phyloP scores from a whole-genome alignment of 35 echinoderm and acorn worm genomes.

The Nesometra sesokonis region DNA sequence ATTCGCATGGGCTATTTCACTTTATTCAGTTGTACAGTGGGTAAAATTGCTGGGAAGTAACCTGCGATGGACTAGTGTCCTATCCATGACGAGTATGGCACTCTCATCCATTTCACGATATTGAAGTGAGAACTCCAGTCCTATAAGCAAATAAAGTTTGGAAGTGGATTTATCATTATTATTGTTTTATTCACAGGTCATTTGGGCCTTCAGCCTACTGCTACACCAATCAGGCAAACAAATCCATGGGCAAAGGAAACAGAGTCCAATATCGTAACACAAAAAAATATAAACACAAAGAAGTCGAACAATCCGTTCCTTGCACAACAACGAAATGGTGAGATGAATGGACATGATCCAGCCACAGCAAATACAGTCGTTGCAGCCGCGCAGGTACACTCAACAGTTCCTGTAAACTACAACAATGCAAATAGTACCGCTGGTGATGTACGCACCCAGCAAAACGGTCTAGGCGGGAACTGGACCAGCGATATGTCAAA shows the following conservation, averaged over 20 bases:
- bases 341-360: background rate
- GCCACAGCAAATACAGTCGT: background rate
- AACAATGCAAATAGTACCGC: slow-evolving; percentile 62
- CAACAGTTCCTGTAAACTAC: slow-evolving; percentile 17
- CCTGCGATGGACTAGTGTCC: too few relatives aligned
- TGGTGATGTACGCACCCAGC: background rate
- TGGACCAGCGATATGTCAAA: slow-evolving; percentile 83
- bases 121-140: too few relatives aligned
- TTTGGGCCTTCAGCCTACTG: background rate
- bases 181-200: background rate
- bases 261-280: background rate
- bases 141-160: too few relatives aligned
- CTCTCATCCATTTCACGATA: too few relatives aligned
- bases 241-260: slow-evolving; percentile 14
- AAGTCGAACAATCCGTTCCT: background rate
- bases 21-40: too few relatives aligned
- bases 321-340: background rate
- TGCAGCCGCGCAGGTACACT: background rate
- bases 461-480: slow-evolving; percentile 31
- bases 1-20: too few relatives aligned
- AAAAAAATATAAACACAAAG: background rate
- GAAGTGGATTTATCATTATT: background rate
- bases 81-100: too few relatives aligned
- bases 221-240: background rate
- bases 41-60: too few relatives aligned